Evolutionary conservation across 2,113 vertebrate genomes (phyloP).

Genomic region (Chloroceryle aenea): DNA sequence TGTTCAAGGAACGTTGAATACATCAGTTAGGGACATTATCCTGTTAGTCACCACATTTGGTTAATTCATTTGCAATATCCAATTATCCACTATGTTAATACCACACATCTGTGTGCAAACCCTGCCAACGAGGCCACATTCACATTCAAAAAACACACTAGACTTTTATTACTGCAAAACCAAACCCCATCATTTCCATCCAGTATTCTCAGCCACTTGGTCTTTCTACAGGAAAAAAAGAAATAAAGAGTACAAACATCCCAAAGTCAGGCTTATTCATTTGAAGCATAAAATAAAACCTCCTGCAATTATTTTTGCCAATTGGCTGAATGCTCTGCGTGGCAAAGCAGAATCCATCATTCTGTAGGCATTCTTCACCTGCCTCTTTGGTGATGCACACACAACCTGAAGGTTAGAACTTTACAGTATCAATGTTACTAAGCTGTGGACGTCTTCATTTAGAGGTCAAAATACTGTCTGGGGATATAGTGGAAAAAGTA

Average conservation of each 20-base stretch:
- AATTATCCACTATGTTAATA: slow-evolving; percentile 71
- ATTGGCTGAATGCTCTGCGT: not conserved
- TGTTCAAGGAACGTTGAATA: slow-evolving; percentile 3
- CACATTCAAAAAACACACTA: slow-evolving; percentile 43
- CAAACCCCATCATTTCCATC: slow-evolving; percentile 16
- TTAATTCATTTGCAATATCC: slow-evolving; percentile 70
- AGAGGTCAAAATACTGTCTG: not conserved
- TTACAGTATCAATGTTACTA: not conserved
- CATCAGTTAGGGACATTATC: slow-evolving; percentile 38
- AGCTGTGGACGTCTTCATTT: not conserved
- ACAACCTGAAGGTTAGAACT: not conserved
- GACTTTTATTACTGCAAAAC: not conserved
- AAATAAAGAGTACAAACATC: slow-evolving; percentile 19
- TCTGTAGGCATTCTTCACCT: not conserved
- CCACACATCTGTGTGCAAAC: slow-evolving; percentile 68
- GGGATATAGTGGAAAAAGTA: not conserved
- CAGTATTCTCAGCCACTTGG: slow-evolving; percentile 11
- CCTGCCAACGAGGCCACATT: slow-evolving; percentile 60
- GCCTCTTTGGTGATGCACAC: not conserved
- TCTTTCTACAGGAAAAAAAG: slow-evolving; percentile 8
- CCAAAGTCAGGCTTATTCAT: slow-evolving; percentile 30
- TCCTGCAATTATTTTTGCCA: not conserved
- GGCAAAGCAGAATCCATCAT: not conserved
- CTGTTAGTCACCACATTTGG: slow-evolving; percentile 55
- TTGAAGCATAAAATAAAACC: slow-evolving; percentile 27